phyloP scores from a whole-genome alignment of 2,797 vertebrate species.

The Gymnoscopelus braueri region DNA sequence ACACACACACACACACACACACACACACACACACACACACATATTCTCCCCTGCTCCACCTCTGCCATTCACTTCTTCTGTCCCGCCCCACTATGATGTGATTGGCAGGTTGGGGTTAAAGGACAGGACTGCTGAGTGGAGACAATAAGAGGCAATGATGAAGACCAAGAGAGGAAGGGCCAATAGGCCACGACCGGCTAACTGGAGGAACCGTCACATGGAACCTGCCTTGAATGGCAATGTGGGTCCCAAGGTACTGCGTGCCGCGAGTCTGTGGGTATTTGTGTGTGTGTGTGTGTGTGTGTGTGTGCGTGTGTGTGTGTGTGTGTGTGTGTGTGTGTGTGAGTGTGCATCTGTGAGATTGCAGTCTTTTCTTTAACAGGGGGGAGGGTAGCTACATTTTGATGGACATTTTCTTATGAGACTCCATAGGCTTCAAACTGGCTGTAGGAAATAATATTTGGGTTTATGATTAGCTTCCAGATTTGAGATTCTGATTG shows the following conservation, averaged over 20 bases:
- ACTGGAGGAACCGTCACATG: conserved; percentile 13
- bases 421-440: no score
- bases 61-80: conserved; percentile 13
- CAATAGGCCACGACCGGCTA: conserved; percentile 26
- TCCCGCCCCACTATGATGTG: conserved; percentile 35
- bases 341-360: no score
- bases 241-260: not conserved
- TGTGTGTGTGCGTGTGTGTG: not conserved
- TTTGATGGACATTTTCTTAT: not conserved
- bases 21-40: not conserved
- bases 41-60: not conserved
- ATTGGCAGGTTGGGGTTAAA: conserved; percentile 66
- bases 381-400: no score
- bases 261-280: no score
- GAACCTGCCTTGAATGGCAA: conserved; percentile 28
- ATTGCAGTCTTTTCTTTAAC: no score
- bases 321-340: no score
- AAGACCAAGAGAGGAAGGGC: conserved; percentile 9
- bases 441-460: not conserved
- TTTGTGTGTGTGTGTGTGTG: not conserved
- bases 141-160: conserved; percentile 44
- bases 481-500: no score
- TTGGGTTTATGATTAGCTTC: not conserved
- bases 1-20: conserved; percentile 8
- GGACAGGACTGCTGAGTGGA: conserved; percentile 37